phyloP scores from a whole-genome alignment of 1,140 invertebrate species.

The Lordiphosa collinella region DNA sequence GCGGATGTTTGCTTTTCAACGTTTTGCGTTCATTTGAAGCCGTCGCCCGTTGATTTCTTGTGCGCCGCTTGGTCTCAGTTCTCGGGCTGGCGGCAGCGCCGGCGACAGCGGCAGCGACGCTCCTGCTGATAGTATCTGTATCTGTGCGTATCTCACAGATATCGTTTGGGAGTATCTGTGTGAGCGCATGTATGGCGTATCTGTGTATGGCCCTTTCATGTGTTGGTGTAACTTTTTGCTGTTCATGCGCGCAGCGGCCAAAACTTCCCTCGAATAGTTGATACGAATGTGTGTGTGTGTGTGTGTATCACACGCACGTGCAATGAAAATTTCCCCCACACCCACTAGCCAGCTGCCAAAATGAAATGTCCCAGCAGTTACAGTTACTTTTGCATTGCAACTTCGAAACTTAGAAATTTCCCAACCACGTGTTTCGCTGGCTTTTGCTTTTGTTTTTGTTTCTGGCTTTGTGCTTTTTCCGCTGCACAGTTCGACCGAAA shows the following conservation, averaged over 20 bases:
- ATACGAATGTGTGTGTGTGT: constrained; percentile 2
- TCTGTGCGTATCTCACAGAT: constrained; percentile 74
- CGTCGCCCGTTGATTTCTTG: constrained; percentile 70
- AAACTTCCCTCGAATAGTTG: constrained; percentile 14
- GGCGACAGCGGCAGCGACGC: constrained; percentile 14
- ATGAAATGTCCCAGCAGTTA: constrained; percentile 15
- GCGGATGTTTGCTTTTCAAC: constrained; percentile 79
- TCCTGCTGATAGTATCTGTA: constrained; percentile 40
- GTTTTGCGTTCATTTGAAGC: constrained; percentile 79
- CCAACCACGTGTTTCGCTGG: constrained; percentile 48
- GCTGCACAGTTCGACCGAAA: constrained; percentile 32
- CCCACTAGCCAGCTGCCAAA: constrained; percentile 8
- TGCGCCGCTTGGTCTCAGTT: constrained; percentile 54
- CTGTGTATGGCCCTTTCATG: constrained; percentile 27
- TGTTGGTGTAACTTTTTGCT: constrained; percentile 7
- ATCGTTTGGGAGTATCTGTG: constrained; percentile 63
- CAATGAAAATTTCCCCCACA: constrained; percentile 22
- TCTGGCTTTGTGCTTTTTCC: constrained; percentile 45
- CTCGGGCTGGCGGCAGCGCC: constrained; percentile 13
- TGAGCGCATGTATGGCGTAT: constrained; percentile 40
- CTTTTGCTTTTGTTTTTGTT: constrained; percentile 34
- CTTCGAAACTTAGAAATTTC: constrained; percentile 43
- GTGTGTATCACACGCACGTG: constrained; percentile 17
- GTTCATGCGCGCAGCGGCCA: constrained; percentile 33
- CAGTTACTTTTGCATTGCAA: constrained; percentile 25